phyloP scores from a whole-genome alignment of 2,888 invertebrate species.

The Timandra comae region DNA sequence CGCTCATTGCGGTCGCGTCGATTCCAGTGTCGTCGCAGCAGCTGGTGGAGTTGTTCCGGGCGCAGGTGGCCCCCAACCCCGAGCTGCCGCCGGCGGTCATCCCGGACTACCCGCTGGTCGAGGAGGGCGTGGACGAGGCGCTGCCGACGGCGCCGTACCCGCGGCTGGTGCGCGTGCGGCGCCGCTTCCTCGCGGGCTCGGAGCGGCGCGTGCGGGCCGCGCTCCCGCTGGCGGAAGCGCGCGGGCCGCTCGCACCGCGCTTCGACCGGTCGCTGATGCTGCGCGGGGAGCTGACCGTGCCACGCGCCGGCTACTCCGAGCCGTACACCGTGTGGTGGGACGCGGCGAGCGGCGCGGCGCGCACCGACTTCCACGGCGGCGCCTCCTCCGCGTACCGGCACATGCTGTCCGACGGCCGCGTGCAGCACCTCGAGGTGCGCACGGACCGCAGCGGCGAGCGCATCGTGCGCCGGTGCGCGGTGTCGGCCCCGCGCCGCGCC shows the following conservation, averaged over 20 bases:
- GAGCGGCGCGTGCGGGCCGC: slow-evolving; percentile 3
- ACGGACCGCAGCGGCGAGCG: slow-evolving; percentile 40
- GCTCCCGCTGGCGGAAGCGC: slow-evolving; percentile 11
- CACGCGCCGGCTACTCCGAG: slow-evolving; percentile 50
- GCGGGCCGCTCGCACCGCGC: slow-evolving; percentile 31
- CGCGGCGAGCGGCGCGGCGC: slow-evolving; percentile 42
- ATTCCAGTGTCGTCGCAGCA: slow-evolving; percentile 36
- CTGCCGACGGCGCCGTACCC: slow-evolving; percentile 3
- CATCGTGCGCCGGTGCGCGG: slow-evolving; percentile 37
- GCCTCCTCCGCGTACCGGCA: slow-evolving; percentile 41
- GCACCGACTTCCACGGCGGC: slow-evolving; percentile 50
- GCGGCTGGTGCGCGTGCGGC: slow-evolving; percentile 4
- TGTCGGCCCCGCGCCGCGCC: slow-evolving; percentile 23
- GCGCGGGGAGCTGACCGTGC: slow-evolving; percentile 43
- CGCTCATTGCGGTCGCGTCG: background rate
- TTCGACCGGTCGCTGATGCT: slow-evolving; percentile 39
- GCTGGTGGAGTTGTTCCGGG: slow-evolving; percentile 42
- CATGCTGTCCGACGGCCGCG: slow-evolving; percentile 28
- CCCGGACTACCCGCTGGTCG: slow-evolving; percentile 24
- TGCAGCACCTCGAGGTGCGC: slow-evolving; percentile 42
- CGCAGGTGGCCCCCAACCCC: slow-evolving; percentile 35
- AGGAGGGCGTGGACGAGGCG: slow-evolving; percentile 7
- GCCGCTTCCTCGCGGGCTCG: slow-evolving; percentile 2
- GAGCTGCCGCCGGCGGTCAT: slow-evolving; percentile 44
- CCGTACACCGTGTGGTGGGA: slow-evolving; percentile 52